Conservation (phyloP, 2,888 invertebrate species). For the Liopterus haemorrhoidalis region DNA sequence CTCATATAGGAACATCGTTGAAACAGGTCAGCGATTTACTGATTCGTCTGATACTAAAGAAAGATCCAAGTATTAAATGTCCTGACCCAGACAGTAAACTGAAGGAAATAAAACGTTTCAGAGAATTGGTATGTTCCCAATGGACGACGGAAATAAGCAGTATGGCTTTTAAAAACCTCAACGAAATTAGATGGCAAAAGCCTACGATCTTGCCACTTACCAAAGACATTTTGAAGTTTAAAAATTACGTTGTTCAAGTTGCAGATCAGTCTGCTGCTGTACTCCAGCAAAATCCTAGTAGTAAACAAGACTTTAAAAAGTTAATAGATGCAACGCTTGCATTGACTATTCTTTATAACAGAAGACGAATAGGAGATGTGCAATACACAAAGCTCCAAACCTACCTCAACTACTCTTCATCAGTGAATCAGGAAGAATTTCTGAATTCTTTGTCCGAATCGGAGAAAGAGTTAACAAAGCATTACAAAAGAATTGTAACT, state of each 20-base stretch:
- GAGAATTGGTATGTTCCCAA: constrained; percentile 12
- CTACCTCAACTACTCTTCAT: constrained; percentile 15
- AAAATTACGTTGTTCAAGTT: constrained; percentile 10
- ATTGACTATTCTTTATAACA: constrained; percentile 22
- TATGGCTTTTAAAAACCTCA: constrained; percentile 22
- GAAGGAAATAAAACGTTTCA: constrained; percentile 19
- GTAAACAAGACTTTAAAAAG: constrained; percentile 15
- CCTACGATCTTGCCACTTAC: constrained; percentile 19
- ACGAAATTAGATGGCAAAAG: constrained; percentile 22
- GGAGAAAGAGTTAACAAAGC: constrained; percentile 14
- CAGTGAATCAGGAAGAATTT: constrained; percentile 20
- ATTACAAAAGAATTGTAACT: constrained; percentile 20
- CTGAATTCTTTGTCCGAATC: constrained; percentile 13
- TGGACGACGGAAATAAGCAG: constrained; percentile 19
- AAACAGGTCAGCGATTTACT: constrained; percentile 17
- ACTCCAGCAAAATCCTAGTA: constrained; percentile 6
- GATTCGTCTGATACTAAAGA: constrained; percentile 16
- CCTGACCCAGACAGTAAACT: constrained; percentile 10
- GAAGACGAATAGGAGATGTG: constrained; percentile 18
- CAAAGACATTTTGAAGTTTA: constrained; percentile 22
- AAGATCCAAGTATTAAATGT: constrained; percentile 8
- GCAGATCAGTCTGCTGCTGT: constrained; percentile 3
- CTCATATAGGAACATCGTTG: constrained; percentile 15
- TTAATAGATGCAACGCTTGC: constrained; percentile 16
- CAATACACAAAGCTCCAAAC: not conserved